Base-by-base conservation (phyloP, 2,797 vertebrate genomes). In the Chelidonichthys spinosus region DNA sequence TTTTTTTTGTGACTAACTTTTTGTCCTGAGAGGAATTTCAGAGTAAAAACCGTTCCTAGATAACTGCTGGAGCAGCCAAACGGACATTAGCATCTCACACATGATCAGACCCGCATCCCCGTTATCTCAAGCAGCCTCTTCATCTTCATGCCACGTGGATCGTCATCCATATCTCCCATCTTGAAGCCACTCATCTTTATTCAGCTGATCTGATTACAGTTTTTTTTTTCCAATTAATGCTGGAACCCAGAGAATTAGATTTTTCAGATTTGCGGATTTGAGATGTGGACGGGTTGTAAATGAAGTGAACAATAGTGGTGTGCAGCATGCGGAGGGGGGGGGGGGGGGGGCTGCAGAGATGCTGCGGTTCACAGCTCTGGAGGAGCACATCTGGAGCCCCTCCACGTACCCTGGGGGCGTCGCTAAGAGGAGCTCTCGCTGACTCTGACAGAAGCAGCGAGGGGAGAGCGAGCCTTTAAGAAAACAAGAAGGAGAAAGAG, bases 371-470 rank as follows among this genome's bases (percentile, higher is more conserved):
- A 54, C 40, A 15, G 71, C 64, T 76, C 53, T 67, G 78, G 81
- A 91, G 85, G 61, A 82, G 70, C 86, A 92, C 92, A 93, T 94
- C 91, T 93, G 93, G 91, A 92, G 54, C 77, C 49, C 64, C 85
- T 90, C 89, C 89, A 92, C 83, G 82, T 82, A 78, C 89, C 91
- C 84, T 4, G 54, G 69, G 85, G 89, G 75, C 62, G 74, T 82
- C 70, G 60, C 79, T 78, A 49, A 84, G 77, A 88, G 78, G 82
- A 88, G 82, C 78, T 64, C 78, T 90, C 82, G 63, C 42, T 25
- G 3, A 46, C 66, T 70, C 64, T 3, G 9, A 77, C 76, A 81
- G 66, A 76, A 52, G 76, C 72, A 52, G 60, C 8, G 13, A 65
- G 15, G 36, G 11, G 68, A 47, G 76, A 72, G 83, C 67, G 81